phyloP scores from a whole-genome alignment of 2,113 vertebrate genomes.

The Zapornia atra region DNA sequence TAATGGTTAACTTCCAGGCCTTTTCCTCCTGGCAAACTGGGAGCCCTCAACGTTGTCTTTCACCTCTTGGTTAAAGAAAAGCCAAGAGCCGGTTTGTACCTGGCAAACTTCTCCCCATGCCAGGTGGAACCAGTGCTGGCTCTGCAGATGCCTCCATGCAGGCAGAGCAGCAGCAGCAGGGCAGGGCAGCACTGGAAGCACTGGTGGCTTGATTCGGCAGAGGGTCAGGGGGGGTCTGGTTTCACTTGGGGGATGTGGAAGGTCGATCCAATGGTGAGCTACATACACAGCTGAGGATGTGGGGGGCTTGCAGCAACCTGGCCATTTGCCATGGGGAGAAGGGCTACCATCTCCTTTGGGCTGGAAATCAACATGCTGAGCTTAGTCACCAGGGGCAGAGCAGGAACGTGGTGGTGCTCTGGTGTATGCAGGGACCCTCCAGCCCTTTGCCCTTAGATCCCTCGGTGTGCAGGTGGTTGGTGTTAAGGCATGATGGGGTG shows the following conservation, averaged over 20 bases:
- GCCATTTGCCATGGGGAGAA: not conserved
- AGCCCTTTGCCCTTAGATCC: not conserved
- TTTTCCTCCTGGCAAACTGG: not conserved
- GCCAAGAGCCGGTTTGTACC: not conserved
- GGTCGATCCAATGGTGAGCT: not conserved
- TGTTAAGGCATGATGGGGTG: not conserved
- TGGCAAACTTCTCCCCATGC: not conserved
- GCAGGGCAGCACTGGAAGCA: not conserved
- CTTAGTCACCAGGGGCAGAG: not conserved
- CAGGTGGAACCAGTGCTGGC: not conserved
- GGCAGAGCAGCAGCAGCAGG: not conserved
- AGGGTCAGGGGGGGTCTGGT: rapidly evolving
- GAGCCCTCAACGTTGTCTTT: not conserved
- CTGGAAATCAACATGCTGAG: not conserved
- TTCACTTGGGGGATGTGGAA: not conserved
- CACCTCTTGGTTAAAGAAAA: constrained; percentile 40
- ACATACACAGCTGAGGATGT: not conserved
- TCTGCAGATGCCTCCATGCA: not conserved
- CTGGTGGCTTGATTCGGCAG: rapidly evolving
- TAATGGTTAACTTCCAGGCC: constrained; percentile 47
- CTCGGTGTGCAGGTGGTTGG: not conserved
- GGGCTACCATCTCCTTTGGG: rapidly evolving
- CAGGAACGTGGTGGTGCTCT: not conserved
- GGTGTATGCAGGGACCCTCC: not conserved
- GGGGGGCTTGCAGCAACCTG: not conserved